phyloP scores from a whole-genome alignment of 1,140 invertebrate genomes.

The Tribolium madens region DNA sequence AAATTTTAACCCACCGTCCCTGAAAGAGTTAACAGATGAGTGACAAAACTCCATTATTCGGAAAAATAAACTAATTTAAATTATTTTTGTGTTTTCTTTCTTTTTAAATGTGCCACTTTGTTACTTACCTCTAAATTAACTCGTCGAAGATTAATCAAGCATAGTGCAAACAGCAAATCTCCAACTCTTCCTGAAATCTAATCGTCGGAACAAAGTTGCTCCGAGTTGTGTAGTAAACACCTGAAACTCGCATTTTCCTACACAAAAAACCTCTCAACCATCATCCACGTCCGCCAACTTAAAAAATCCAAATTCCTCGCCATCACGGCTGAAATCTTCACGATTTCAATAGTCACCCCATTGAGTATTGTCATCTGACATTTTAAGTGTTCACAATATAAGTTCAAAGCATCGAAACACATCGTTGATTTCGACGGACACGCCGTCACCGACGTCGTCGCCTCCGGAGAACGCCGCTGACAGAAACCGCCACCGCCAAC shows the following conservation, averaged over 20 bases:
- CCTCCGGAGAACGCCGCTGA: constrained; percentile 1
- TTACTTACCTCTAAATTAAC: neutral
- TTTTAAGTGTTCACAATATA: constrained; percentile 49
- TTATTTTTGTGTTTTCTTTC: too few relatives aligned
- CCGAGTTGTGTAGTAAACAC: too few relatives aligned
- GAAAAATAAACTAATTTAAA: too few relatives aligned
- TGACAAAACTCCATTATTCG: too few relatives aligned
- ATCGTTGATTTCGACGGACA: constrained; percentile 35
- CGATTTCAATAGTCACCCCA: constrained; percentile 27
- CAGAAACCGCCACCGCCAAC: constrained; percentile 22
- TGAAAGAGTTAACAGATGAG: too few relatives aligned
- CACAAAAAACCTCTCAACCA: too few relatives aligned
- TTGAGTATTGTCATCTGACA: constrained; percentile 39
- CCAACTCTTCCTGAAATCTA: neutral
- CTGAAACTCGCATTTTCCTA: too few relatives aligned
- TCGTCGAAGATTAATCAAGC: neutral
- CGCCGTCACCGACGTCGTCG: neutral
- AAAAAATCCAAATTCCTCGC: neutral
- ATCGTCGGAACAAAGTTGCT: too few relatives aligned
- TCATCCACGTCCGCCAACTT: neutral
- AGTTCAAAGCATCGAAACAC: constrained; percentile 47
- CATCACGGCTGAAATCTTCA: neutral
- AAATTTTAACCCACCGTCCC: too few relatives aligned
- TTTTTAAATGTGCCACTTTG: neutral
- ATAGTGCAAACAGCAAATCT: neutral